Conservation (phyloP, 2,888 invertebrate species). For the Drosophila greeni region DNA sequence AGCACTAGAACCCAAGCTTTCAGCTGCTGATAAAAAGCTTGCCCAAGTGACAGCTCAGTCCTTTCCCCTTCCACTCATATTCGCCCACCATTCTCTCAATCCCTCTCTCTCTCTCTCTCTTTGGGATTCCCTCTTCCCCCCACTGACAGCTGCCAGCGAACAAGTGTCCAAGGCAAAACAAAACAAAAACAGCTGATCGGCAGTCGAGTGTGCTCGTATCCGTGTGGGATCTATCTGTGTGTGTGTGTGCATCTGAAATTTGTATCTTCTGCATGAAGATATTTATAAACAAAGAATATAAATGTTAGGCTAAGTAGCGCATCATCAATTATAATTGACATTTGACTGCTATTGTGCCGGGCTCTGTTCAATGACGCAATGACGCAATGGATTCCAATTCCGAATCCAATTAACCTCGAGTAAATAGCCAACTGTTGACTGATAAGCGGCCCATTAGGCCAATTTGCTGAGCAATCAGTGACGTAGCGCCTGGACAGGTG, state of each 20-base stretch:
- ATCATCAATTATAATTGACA: slow-evolving; percentile 45
- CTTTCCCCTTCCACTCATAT: not conserved
- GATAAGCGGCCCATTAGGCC: slow-evolving; percentile 37
- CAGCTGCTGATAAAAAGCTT: slow-evolving; percentile 12
- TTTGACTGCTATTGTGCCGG: slow-evolving; percentile 25
- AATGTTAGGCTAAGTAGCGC: slow-evolving; percentile 23
- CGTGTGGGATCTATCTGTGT: slow-evolving; percentile 1
- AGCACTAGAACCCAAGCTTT: slow-evolving; percentile 26
- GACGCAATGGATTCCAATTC: slow-evolving; percentile 31
- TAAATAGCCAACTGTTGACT: slow-evolving; percentile 26
- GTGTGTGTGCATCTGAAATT: slow-evolving; percentile 12
- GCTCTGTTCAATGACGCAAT: slow-evolving; percentile 3
- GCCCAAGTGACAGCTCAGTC: slow-evolving; percentile 4
- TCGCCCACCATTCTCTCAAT: not conserved
- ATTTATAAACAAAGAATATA: not conserved
- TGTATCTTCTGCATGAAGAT: slow-evolving; percentile 20
- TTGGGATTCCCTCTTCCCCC: not conserved
- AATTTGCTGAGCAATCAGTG: slow-evolving; percentile 15
- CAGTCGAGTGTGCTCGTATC: slow-evolving; percentile 9
- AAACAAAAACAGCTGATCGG: slow-evolving; percentile 64
- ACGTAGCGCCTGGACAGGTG: slow-evolving; percentile 22
- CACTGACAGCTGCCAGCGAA: slow-evolving; percentile 46
- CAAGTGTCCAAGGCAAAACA: slow-evolving; percentile 61
- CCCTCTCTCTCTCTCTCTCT: not conserved
- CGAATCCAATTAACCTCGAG: slow-evolving; percentile 7